Percentiles rank a stretch among this genome's conserved stretches.
phyloP scores from a whole-genome alignment of 2,797 vertebrate genomes.

The Erethizon dorsatum region DNA sequence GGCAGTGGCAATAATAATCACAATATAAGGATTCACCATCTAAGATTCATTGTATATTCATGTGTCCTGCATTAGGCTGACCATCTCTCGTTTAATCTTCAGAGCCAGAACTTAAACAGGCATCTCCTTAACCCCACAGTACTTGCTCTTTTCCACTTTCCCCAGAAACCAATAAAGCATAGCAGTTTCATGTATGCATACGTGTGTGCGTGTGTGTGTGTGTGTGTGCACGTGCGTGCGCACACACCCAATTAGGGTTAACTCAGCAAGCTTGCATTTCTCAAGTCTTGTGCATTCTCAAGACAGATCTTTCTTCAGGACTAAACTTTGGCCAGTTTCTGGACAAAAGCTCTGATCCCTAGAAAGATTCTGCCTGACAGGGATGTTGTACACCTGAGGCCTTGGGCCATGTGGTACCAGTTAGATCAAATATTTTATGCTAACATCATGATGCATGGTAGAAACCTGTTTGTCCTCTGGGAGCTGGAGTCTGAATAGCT shows the following conservation, averaged over 20 bases:
- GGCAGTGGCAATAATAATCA: neutral
- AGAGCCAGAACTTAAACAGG: conserved; percentile 9
- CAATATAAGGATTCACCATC: neutral
- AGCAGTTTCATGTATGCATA: neutral
- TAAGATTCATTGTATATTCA: neutral
- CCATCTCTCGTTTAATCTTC: neutral
- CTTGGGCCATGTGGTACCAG: neutral
- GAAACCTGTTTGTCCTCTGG: neutral
- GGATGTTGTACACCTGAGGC: neutral
- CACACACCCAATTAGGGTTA: neutral
- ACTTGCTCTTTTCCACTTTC: neutral
- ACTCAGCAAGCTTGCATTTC: neutral
- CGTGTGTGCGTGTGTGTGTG: too few species aligned
- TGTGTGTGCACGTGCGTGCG: neutral
- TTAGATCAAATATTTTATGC: neutral
- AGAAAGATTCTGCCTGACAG: neutral
- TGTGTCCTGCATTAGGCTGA: neutral
- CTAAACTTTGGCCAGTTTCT: neutral
- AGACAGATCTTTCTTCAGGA: neutral
- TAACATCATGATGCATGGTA: neutral
- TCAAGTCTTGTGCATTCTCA: neutral
- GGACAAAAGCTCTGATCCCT: neutral
- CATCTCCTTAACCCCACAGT: neutral
- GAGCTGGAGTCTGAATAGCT: neutral
- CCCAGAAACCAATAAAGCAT: neutral